Conservation (phyloP, 2,113 vertebrate species). For the Manacus vitellinus region DNA sequence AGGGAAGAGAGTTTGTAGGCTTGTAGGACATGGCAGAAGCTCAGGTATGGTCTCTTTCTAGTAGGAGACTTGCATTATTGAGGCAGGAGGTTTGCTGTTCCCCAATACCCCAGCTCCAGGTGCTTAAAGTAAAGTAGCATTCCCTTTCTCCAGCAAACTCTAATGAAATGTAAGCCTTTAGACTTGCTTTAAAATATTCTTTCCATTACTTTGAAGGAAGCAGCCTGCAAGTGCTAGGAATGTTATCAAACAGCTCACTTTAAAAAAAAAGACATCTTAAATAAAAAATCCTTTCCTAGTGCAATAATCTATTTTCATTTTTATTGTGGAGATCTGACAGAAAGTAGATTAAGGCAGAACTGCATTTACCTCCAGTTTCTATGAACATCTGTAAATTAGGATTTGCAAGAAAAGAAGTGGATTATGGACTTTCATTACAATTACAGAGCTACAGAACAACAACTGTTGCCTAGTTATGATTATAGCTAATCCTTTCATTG, state of each 20-base stretch:
- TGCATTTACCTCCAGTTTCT: slow-evolving; percentile 27
- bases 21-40: neutral
- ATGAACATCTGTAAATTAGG: slow-evolving; percentile 64
- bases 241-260: slow-evolving; percentile 7
- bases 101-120: neutral
- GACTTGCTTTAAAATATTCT: neutral
- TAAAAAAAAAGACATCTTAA: neutral
- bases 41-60: neutral
- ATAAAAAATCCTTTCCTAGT: neutral
- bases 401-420: slow-evolving; percentile 60
- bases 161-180: neutral
- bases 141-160: neutral
- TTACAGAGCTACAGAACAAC: slow-evolving; percentile 40
- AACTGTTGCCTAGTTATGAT: slow-evolving; percentile 48
- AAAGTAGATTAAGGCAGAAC: slow-evolving; percentile 51
- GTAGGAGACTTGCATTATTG: neutral
- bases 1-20: neutral
- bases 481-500: slow-evolving; percentile 46
- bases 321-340: neutral
- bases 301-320: slow-evolving; percentile 60
- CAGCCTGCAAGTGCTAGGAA: slow-evolving; percentile 5
- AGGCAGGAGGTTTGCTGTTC: neutral
- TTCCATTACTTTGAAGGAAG: neutral
- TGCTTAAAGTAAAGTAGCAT: neutral
- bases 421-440: slow-evolving; percentile 60